A percentile compares a stretch with the other conserved stretches of the same genome.
These are phyloP conservation scores for Falco peregrinus DNA, from an alignment of 2,797 vertebrate genomes.

Conservation along the genomic window DNA sequence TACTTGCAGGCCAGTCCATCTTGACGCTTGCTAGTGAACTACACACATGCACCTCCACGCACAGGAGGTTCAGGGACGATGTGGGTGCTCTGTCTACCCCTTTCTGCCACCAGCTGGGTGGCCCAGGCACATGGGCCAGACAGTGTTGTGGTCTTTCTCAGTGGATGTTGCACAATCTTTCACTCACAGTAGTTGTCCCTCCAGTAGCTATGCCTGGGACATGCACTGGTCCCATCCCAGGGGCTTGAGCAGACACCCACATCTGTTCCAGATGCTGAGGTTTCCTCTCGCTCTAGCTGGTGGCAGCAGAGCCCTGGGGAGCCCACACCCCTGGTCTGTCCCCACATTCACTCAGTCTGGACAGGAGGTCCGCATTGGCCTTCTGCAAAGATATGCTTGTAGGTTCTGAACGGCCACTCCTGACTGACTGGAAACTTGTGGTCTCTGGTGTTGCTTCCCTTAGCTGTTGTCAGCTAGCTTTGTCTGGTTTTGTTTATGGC, in stretches of 20 bases:
- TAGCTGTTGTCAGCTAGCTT: not conserved
- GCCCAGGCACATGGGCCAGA: too few species aligned
- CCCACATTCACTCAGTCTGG: not conserved
- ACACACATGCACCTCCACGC: rapidly evolving
- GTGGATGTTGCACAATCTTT: not conserved
- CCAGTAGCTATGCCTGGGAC: not conserved
- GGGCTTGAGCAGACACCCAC: not conserved
- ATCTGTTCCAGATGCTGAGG: not conserved
- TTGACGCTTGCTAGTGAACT: not conserved
- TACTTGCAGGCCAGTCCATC: not conserved
- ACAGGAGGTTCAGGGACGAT: not conserved
- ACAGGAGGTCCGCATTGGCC: not conserved
- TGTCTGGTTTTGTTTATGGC: not conserved
- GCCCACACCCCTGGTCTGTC: not conserved
- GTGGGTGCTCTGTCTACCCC: not conserved
- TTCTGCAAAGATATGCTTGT: not conserved
- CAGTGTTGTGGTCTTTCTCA: not conserved
- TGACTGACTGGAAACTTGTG: not conserved
- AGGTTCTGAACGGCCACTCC: not conserved
- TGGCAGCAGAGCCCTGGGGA: not conserved
- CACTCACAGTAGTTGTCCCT: not conserved
- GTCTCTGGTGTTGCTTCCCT: rapidly evolving
- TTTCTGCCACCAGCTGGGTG: not conserved
- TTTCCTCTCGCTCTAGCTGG: not conserved
- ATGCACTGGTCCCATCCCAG: too few species aligned